Base-by-base conservation (phyloP, 2,113 vertebrate genomes). In the Anser brachyrhynchus region DNA sequence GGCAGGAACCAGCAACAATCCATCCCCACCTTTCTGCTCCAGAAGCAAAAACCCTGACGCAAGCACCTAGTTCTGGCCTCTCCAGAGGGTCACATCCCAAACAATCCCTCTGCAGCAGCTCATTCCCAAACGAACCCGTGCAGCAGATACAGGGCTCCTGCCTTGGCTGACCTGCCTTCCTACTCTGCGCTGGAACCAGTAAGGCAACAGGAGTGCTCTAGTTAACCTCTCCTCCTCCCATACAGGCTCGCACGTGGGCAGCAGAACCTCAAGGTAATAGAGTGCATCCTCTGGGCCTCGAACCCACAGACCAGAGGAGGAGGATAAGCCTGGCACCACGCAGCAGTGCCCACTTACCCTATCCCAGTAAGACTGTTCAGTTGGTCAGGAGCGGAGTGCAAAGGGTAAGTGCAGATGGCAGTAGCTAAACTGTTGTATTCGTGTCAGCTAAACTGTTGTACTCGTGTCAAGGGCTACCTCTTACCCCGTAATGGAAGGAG, bases 191-290 rank as follows among this genome's bases (percentile, higher is more conserved):
- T 73, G 87, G 73, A 84, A 61, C 70, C 83, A 70, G 70, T 39
- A 37, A 15, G 29, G 80, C 80, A 78, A 81, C 76, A 89, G 54
- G 65, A 96, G 31, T 54, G 86, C 84, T 82, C 71, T 57, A 70
- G 33, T 65, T 86, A 93, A 89, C 77, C 67, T 95, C 91, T 95
- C 62, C 91, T 95, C 84, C 84, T 91, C 77, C 81, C 23, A 19
- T 31, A 49, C 49, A 69, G 91, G 65, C 70, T 94, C 74, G 3
- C 77, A 52, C 69, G 67, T 69, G 61, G 69, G 65, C 20, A 4
- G 65, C 85, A 94, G 69, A 72, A 65, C 49, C 23, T 44, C 1
- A 44, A 69, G 44, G 44, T 74, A 80, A 64, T 6, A 69, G 44
- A 74, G n/a, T 37, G 71, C 19, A 44, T 74, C 74, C 76, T 84